Evolutionary conservation across 2,113 vertebrate genomes (phyloP).

Genomic region (Rhinolophus ferrumequinum): DNA sequence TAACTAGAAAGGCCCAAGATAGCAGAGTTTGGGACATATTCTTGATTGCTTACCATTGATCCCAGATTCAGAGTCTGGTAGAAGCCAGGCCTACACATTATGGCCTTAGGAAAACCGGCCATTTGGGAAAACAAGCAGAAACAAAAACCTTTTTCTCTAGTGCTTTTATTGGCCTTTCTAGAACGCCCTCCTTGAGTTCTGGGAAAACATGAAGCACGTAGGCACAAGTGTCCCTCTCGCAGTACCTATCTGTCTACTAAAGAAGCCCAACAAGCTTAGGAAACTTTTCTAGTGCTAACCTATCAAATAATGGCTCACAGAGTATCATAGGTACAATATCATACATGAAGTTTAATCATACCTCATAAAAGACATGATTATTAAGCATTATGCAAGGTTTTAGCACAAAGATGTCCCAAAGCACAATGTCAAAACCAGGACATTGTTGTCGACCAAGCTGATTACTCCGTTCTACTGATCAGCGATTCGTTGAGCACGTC

Average conservation of each 20-base stretch:
- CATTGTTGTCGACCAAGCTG: neutral
- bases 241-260: neutral
- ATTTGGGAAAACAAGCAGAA: conserved; percentile 8
- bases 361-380: neutral
- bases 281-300: neutral
- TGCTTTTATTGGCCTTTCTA: neutral
- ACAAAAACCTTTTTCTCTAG: neutral
- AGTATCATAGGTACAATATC: neutral
- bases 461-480: neutral
- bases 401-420: neutral
- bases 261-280: neutral
- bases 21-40: neutral
- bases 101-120: neutral
- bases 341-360: neutral
- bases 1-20: neutral
- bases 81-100: neutral
- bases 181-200: neutral
- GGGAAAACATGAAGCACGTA: neutral
- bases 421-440: neutral
- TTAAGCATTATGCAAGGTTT: neutral
- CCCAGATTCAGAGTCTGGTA: neutral
- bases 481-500: neutral
- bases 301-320: neutral
- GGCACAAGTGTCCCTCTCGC: neutral
- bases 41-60: neutral